Evolutionary conservation across 2,113 vertebrate genomes (phyloP), one percentile per base, ranked within the genome.

Genomic region (Plecturocebus donacophilus): DNA sequence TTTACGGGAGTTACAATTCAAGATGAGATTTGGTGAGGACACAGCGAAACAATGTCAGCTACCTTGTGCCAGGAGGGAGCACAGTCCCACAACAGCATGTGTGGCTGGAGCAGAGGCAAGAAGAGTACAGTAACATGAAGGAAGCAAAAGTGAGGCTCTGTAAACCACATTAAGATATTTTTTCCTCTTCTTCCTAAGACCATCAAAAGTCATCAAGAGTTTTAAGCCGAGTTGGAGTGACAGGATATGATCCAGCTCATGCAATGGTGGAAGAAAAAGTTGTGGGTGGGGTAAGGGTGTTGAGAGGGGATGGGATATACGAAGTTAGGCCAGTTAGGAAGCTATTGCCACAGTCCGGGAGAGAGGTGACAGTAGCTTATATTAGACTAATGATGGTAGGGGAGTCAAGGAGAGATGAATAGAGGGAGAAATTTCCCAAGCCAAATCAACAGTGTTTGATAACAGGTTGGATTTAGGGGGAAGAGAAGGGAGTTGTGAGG

Each of bases 31-130:
- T 64, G 12, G 27, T 30, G 61, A 64, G 27, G 61, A 64, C 61
- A 64, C 27, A 64, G 61, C 61, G 11, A 64, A 64, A 30, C 61
- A 2, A 6, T 30, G 13, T 64, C 61, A 40, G 61, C 38, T 71
- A 61, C 49, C 56, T 82, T 47, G 40, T 54, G 42, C 35, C 42
- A 8, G 8, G 5, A 90, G n/a, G 14, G 58, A 79, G 30, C 9
- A 0, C 0, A 0, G 40, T 35, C 45, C 2, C 20, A 32, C 76
- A 61, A 13, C 47, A 30, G 20, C 58, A 17, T 2, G 13, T 19
- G 25, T 68, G 40, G 25, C 54, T 35, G 40, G 14, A 56, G 21
- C 54, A 73, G 54, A 68, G 77, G 25, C 13, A 32, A 21, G 58
- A 84, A 68, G 30, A 42, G 23, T 4, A 20, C 3, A 49, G 35